These are phyloP conservation scores for Dromiciops gliroides DNA, from an alignment of 2,113 vertebrate genomes.

Conservation along the genomic window DNA sequence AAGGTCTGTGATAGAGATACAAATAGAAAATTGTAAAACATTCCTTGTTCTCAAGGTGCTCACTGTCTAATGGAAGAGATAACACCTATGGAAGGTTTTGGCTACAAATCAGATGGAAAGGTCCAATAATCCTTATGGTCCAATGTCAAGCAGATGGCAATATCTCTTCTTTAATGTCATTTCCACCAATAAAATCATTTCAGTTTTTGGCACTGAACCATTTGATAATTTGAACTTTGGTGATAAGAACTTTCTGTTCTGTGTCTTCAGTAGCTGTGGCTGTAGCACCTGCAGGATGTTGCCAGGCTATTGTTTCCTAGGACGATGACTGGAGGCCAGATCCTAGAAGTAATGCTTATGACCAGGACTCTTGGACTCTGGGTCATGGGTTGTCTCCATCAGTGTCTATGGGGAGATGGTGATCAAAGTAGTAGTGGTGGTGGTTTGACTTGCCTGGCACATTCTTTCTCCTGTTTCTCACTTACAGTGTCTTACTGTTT, in stretches of 20 bases:
- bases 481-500: neutral
- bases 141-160: neutral
- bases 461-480: neutral
- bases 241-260: neutral
- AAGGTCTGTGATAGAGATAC: neutral
- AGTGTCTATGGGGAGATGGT: neutral
- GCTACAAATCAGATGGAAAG: neutral
- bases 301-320: neutral
- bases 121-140: neutral
- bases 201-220: neutral
- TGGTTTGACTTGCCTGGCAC: neutral
- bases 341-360: neutral
- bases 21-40: neutral
- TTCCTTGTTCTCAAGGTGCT: neutral
- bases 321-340: neutral
- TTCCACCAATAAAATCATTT: neutral
- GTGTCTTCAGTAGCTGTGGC: neutral
- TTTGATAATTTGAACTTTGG: neutral
- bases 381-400: neutral
- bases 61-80: neutral
- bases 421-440: neutral
- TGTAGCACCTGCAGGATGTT: neutral
- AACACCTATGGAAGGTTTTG: neutral
- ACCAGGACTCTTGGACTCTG: too few species aligned
- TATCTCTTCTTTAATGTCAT: neutral